phyloP scores from a whole-genome alignment of 2,797 vertebrate species.

The Toxotes lorentzi region DNA sequence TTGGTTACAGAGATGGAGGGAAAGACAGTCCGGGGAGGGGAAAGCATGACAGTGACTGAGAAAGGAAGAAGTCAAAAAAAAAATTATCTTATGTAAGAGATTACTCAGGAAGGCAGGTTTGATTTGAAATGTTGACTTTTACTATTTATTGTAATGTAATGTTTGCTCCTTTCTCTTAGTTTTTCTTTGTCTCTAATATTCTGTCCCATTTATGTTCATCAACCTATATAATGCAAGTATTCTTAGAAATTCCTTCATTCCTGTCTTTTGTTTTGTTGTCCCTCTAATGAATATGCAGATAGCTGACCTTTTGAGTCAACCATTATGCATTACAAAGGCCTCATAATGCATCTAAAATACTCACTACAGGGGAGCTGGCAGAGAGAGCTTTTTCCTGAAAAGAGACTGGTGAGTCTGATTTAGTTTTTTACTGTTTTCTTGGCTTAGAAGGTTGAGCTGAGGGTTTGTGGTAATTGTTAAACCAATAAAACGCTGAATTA shows the following conservation, averaged over 20 bases:
- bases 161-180: background rate
- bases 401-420: conserved; percentile 35
- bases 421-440: conserved; percentile 52
- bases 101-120: background rate
- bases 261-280: conserved; percentile 57
- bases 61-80: conserved; percentile 18
- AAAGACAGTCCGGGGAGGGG: conserved; percentile 16
- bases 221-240: conserved; percentile 21
- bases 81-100: background rate
- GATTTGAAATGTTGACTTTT: background rate
- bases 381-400: conserved; percentile 44
- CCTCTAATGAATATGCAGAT: conserved; percentile 67
- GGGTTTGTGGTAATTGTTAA: conserved; percentile 37
- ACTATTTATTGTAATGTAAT: background rate
- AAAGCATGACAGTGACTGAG: conserved; percentile 32
- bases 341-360: conserved; percentile 64
- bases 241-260: conserved; percentile 44
- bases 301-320: conserved; percentile 55
- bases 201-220: conserved; percentile 23
- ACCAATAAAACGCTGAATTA: conserved; percentile 24
- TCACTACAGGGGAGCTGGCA: conserved; percentile 52
- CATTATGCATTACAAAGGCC: conserved; percentile 70
- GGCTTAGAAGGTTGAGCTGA: conserved; percentile 45
- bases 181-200: background rate
- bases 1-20: conserved; percentile 46